A percentile compares a stretch with the other conserved stretches of the same genome.
Evolutionary conservation across 2,888 invertebrate genomes (phyloP).

Genomic region (Lasioglossum calceatum): DNA sequence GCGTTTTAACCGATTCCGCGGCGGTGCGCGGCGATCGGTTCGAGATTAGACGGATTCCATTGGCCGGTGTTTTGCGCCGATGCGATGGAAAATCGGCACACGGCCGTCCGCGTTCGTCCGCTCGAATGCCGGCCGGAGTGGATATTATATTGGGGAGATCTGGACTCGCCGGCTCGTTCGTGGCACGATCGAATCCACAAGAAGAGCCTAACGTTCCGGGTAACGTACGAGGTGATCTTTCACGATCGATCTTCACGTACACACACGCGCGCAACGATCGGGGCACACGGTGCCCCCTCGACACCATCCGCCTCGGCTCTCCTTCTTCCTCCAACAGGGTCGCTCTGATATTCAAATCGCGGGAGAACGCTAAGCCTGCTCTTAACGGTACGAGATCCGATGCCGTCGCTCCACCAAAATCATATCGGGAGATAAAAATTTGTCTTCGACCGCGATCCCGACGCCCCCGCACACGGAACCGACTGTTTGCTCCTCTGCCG

Average conservation of each 20-base stretch:
- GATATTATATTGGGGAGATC: slow-evolving; percentile 47
- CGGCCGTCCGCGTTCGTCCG: neutral
- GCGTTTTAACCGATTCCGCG: slow-evolving; percentile 20
- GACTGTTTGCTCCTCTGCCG: slow-evolving; percentile 1
- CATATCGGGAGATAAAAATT: slow-evolving; percentile 58
- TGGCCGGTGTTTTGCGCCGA: neutral
- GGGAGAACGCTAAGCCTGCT: slow-evolving; percentile 62
- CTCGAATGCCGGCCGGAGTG: slow-evolving; percentile 16
- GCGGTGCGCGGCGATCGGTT: neutral
- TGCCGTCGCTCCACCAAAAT: slow-evolving; percentile 55
- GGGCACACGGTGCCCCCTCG: slow-evolving; percentile 60
- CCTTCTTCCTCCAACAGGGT: neutral
- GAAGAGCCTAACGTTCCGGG: slow-evolving; percentile 65
- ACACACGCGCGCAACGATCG: slow-evolving; percentile 28
- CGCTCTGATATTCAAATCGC: slow-evolving; percentile 71
- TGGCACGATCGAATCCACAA: slow-evolving; percentile 56
- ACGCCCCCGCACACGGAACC: neutral
- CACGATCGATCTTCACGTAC: slow-evolving; percentile 77
- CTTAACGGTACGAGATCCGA: slow-evolving; percentile 67
- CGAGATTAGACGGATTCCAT: slow-evolving; percentile 11
- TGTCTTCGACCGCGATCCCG: slow-evolving; percentile 38
- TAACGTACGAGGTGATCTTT: slow-evolving; percentile 76
- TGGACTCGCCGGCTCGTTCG: slow-evolving; percentile 32
- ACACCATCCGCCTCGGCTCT: slow-evolving; percentile 20
- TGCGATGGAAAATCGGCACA: slow-evolving; percentile 9